Conservation (phyloP, 2,113 vertebrate genomes). For the Apaloderma vittatum region DNA sequence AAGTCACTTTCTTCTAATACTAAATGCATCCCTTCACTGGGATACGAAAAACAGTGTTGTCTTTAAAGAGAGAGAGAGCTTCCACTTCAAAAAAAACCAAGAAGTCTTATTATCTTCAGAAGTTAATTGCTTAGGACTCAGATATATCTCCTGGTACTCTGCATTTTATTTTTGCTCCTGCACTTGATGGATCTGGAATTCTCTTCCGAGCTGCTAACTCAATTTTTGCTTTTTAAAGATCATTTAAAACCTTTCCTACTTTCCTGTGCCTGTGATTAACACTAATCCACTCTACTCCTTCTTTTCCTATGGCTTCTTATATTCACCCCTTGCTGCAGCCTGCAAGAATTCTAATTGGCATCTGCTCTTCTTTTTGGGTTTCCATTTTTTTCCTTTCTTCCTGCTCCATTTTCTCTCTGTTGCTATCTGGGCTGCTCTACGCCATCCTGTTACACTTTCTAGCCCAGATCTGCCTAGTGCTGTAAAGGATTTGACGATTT, state of each 20-base stretch:
- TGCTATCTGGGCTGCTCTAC: slow-evolving; percentile 9
- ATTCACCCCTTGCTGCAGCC: slow-evolving; percentile 5
- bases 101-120: background rate
- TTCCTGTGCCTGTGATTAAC: slow-evolving; percentile 53
- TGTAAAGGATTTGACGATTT: slow-evolving; percentile 57
- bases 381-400: slow-evolving; percentile 40
- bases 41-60: background rate
- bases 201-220: slow-evolving; percentile 28
- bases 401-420: slow-evolving; percentile 51
- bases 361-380: slow-evolving; percentile 47
- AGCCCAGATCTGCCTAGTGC: slow-evolving; percentile 53
- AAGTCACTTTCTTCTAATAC: background rate
- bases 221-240: slow-evolving; percentile 46
- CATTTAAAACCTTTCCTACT: slow-evolving; percentile 52
- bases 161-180: slow-evolving; percentile 25
- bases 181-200: slow-evolving; percentile 31
- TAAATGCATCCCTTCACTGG: background rate
- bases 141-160: background rate
- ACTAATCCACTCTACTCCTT: slow-evolving; percentile 48
- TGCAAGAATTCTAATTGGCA: slow-evolving; percentile 61
- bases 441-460: slow-evolving; percentile 39
- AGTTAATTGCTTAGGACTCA: slow-evolving; percentile 37
- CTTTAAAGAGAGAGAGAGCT: background rate
- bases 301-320: slow-evolving; percentile 14
- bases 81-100: background rate